Conservation (phyloP, 2,888 invertebrate species). For the Pyrrhosoma nymphula region DNA sequence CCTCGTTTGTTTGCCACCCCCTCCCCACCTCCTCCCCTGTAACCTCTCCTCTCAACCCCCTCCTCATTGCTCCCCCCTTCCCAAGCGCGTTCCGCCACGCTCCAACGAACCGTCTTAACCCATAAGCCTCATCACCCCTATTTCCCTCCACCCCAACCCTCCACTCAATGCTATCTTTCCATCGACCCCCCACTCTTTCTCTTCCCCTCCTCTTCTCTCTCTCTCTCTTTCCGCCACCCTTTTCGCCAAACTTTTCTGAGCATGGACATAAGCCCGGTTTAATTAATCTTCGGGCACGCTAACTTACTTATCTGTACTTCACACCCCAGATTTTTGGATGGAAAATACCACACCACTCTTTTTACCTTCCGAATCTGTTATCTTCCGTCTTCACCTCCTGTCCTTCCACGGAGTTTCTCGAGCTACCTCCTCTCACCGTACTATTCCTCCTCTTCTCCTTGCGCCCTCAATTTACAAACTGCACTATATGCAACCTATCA, state of each 20-base stretch:
- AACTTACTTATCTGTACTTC: constrained; percentile 67
- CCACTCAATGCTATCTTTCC: neutral
- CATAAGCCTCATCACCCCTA: neutral
- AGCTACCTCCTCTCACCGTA: neutral
- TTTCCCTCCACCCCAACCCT: neutral
- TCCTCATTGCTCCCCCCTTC: neutral
- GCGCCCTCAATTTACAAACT: neutral
- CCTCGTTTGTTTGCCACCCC: constrained; percentile 36
- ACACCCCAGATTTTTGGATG: constrained; percentile 60
- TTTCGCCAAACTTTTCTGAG: constrained; percentile 56
- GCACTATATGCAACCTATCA: neutral
- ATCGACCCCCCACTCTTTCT: neutral
- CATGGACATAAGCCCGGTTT: constrained; percentile 65
- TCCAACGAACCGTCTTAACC: constrained; percentile 24
- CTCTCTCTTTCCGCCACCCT: neutral
- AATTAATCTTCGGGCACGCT: constrained; percentile 59
- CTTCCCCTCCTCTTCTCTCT: neutral
- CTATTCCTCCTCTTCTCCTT: neutral
- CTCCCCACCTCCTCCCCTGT: neutral
- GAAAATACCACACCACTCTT: constrained; percentile 33
- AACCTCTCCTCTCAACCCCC: neutral
- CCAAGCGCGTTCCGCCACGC: neutral
- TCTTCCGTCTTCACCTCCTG: neutral
- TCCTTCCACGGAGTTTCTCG: neutral
- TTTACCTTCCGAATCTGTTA: neutral